phyloP scores from a whole-genome alignment of 2,888 invertebrate species.

The Callosobruchus maculatus region DNA sequence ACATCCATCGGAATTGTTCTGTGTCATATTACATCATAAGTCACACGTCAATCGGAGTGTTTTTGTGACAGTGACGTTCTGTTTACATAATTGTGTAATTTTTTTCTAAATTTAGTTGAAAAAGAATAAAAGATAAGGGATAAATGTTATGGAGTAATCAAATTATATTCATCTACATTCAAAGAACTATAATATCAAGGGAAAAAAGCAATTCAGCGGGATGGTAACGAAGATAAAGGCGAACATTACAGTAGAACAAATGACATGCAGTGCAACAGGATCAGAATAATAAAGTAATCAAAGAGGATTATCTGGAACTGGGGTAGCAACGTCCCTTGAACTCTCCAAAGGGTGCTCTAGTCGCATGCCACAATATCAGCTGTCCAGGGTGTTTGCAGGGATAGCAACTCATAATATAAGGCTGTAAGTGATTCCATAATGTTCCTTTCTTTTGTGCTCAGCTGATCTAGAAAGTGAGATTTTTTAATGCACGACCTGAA shows the following conservation, averaged over 20 bases:
- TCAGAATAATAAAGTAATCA: not conserved
- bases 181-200: not conserved
- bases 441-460: not conserved
- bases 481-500: not conserved
- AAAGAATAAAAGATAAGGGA: constrained; percentile 9
- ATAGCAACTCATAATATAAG: not conserved
- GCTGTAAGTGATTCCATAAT: not conserved
- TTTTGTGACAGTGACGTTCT: constrained; percentile 46
- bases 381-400: not conserved
- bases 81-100: constrained; percentile 48
- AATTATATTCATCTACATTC: not conserved
- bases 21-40: no score
- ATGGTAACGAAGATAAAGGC: not conserved
- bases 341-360: not conserved
- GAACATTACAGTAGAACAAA: not conserved
- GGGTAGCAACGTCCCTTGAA: not conserved
- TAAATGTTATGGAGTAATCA: not conserved
- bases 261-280: not conserved
- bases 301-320: not conserved
- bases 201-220: not conserved
- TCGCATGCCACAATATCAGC: not conserved
- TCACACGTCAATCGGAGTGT: constrained; percentile 22
- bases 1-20: no score
- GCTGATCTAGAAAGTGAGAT: not conserved
- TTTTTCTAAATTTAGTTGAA: constrained; percentile 29